Conservation (phyloP, 2,113 vertebrate species). For the Mohoua ochrocephala region DNA sequence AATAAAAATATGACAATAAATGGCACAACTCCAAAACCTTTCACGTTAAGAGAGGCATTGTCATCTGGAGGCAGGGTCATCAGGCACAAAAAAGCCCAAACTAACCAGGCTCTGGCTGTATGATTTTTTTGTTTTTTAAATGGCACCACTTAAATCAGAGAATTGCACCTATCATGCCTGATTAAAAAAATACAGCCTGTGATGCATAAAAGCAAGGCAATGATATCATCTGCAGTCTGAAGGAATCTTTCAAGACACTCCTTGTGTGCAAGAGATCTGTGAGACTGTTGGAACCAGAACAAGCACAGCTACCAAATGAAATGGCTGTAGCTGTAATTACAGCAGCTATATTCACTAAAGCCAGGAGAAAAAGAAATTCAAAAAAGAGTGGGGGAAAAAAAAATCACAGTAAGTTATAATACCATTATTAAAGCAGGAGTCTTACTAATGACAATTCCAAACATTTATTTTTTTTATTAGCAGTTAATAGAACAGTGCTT, state of each 20-base stretch:
- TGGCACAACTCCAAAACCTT: neutral
- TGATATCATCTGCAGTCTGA: neutral
- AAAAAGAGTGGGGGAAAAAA: rapidly evolving
- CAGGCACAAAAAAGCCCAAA: neutral
- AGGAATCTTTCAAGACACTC: neutral
- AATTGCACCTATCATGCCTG: neutral
- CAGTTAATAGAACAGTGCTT: neutral
- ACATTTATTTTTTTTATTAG: neutral
- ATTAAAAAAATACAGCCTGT: neutral
- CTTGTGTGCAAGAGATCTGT: neutral
- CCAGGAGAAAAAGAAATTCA: neutral
- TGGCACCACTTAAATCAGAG: neutral
- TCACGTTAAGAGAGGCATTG: neutral
- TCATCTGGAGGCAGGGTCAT: neutral
- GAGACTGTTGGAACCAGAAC: neutral
- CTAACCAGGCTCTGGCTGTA: neutral
- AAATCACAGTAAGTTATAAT: neutral
- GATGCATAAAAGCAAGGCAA: neutral
- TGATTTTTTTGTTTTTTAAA: neutral
- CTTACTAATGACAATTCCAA: neutral
- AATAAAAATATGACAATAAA: neutral
- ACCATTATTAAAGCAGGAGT: neutral
- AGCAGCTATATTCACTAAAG: neutral
- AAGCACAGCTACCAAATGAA: neutral
- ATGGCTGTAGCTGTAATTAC: neutral